These are phyloP conservation scores for Aphidius colemani DNA, from an alignment of 2,888 invertebrate species.

Conservation along the genomic window DNA sequence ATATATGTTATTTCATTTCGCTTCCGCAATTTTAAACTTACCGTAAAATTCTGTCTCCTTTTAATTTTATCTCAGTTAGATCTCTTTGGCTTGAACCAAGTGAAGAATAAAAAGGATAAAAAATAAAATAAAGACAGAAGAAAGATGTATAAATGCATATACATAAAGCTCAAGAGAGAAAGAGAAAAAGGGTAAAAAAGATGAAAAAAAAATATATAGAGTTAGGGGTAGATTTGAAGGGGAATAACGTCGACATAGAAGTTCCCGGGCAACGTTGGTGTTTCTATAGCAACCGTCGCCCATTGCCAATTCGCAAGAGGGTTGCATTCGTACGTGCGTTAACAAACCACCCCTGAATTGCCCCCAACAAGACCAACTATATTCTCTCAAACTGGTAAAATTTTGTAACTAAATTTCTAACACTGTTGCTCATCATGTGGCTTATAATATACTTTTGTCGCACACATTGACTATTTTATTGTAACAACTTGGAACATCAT, in stretches of 20 bases:
- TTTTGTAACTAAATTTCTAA: constrained; percentile 18
- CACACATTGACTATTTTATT: no score
- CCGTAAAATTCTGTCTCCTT: constrained; percentile 7
- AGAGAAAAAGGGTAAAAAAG: no score
- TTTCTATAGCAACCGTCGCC: constrained; percentile 51
- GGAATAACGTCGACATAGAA: constrained; percentile 36
- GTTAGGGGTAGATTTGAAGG: constrained; percentile 19
- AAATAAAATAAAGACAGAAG: no score
- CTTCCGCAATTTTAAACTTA: constrained; percentile 26
- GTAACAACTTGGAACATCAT: no score
- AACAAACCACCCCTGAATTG: constrained; percentile 39
- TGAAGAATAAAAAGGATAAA: no score
- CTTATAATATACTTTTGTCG: neutral
- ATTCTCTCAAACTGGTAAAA: constrained; percentile 27
- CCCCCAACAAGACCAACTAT: constrained; percentile 28
- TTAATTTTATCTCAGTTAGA: constrained; percentile 24
- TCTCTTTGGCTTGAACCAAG: constrained; percentile 5
- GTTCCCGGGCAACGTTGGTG: constrained; percentile 52
- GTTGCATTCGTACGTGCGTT: constrained; percentile 54
- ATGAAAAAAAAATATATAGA: neutral
- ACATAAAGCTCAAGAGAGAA: no score
- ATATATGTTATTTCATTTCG: constrained; percentile 14
- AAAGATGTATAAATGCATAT: no score
- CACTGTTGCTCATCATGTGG: constrained; percentile 32
- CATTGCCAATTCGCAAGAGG: constrained; percentile 50